Evolutionary conservation across 2,888 invertebrate species (phyloP), one percentile per base, ranked within the genome.

Genomic region (Lasioglossum morio): DNA sequence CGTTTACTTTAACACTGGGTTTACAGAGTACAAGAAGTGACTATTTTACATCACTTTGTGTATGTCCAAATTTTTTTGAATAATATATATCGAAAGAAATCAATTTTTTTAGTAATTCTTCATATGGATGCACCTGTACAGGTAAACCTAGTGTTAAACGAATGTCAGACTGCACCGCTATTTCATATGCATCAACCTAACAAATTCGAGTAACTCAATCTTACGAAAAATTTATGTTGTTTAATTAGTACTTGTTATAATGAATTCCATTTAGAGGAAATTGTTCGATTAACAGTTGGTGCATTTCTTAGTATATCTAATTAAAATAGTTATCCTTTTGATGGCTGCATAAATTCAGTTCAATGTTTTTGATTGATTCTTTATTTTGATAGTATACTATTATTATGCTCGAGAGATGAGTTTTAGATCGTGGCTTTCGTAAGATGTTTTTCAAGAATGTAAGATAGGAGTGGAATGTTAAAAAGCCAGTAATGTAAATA

Each of bases 401-500:
- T 10, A n/a, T 63, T 30, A 53, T 63, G 19, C 23, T 78, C 66
- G 48, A 76, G 12, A 75, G 48, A n/a, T 27, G 27, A 63, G n/a
- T 34, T 82, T 78, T 72, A 14, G 53, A 57, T 57, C 23, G 27
- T 40, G 69, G 37, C 8, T 48, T 72, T 34, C 16, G 72, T 69
- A 48, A 27, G 12, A 43, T 70, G 14, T 78, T 77, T 66, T 27
- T n/a, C 57, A 78, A 80, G 46, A 46, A 60, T 78, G 63, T 77
- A 82, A 80, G 77, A 76, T 78, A 86, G 72, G 60, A 77, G 27
- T 78, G 69, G 73, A 66, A 46, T 19, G 3, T 57, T 80, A 8
- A 66, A 70, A 12, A 57, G n/a, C 48, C 23, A 66, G 34, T 77
- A 77, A 34, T 87, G 84, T 87, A 87, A 83, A 87, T 87, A 87